A percentile compares a stretch with the other conserved stretches of the same genome.
Evolutionary conservation across 2,113 vertebrate species (phyloP).

Genomic region (Hyperopisus bebe): DNA sequence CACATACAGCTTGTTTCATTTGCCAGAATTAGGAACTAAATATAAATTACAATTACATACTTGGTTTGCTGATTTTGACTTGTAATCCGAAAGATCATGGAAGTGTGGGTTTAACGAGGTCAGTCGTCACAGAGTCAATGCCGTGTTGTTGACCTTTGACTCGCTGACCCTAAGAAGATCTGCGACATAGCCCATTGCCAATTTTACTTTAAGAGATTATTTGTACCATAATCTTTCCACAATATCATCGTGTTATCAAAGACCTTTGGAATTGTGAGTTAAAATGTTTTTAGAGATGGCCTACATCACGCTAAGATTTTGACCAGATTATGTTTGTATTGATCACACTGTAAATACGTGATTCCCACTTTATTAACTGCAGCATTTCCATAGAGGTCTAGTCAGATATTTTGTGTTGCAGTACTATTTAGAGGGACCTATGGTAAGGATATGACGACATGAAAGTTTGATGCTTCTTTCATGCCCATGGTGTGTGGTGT

Average conservation of each 20-base stretch:
- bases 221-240: conserved; percentile 10
- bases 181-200: not conserved
- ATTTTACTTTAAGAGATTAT: not conserved
- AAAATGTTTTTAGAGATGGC: not conserved
- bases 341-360: not conserved
- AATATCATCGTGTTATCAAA: not conserved
- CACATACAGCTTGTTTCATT: not conserved
- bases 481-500: not conserved
- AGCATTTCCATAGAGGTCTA: not conserved
- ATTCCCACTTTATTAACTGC: not conserved
- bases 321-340: not conserved
- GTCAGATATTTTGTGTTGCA: not conserved
- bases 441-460: not conserved
- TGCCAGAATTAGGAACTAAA: not conserved
- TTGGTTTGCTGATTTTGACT: not conserved
- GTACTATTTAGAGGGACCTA: not conserved
- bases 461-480: not conserved
- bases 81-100: not conserved
- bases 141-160: not conserved
- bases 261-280: conserved; percentile 21
- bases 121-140: not conserved
- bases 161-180: not conserved
- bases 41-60: not conserved
- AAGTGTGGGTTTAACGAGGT: too few species aligned
- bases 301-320: not conserved